These are phyloP conservation scores for Beroe ovata DNA, from an alignment of 37 sponge, comb jelly and placozoan species.

Conservation along the genomic window DNA sequence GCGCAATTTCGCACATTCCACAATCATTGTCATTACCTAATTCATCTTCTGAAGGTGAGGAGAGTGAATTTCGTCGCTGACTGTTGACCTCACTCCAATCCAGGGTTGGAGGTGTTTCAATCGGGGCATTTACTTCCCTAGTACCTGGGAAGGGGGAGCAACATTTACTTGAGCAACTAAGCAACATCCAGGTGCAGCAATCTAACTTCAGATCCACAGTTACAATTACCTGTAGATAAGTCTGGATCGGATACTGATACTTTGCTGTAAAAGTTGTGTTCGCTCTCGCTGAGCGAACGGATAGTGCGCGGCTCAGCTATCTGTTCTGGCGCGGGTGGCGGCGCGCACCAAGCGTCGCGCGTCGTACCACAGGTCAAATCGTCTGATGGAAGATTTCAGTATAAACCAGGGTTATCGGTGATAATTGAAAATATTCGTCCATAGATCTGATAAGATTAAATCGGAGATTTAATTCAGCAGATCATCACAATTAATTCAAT, in stretches of 20 bases:
- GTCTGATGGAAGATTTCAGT: not conserved
- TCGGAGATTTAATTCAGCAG: no score
- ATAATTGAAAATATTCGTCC: no score
- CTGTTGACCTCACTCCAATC: constrained; percentile 59
- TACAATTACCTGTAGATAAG: constrained; percentile 17
- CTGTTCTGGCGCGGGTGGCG: not conserved
- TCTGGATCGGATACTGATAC: constrained; percentile 55
- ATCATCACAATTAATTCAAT: no score
- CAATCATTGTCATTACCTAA: not conserved
- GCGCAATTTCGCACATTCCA: not conserved
- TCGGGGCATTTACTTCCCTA: not conserved
- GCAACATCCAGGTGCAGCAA: no score
- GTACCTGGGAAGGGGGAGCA: constrained; percentile 1
- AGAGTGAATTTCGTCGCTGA: constrained; percentile 38
- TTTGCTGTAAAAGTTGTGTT: constrained; percentile 53
- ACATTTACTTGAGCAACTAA: no score
- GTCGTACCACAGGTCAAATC: constrained; percentile 39
- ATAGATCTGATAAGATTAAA: no score
- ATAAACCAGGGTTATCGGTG: no score
- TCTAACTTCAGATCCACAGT: no score
- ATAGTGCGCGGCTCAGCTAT: not conserved
- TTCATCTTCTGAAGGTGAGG: constrained; percentile 58
- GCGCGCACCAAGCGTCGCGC: constrained; percentile 65
- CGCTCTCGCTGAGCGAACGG: constrained; percentile 35
- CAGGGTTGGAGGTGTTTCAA: constrained; percentile 4